These are phyloP conservation scores for Brachyptera risi DNA, from an alignment of 2,888 invertebrate species.

Conservation along the genomic window DNA sequence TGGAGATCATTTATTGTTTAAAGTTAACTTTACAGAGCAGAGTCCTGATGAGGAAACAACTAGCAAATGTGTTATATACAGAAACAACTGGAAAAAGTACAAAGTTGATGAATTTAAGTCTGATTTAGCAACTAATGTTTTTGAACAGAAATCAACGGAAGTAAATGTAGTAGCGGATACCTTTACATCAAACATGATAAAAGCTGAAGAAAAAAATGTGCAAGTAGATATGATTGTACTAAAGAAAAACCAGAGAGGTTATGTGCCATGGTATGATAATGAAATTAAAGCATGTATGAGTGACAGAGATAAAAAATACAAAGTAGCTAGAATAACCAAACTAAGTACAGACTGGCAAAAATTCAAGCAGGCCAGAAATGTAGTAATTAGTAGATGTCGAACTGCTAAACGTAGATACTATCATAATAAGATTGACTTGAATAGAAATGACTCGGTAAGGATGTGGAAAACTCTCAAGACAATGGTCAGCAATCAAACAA, in stretches of 20 bases:
- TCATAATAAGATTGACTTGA: neutral
- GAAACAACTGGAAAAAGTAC: neutral
- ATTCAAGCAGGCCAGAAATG: neutral
- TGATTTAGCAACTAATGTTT: neutral
- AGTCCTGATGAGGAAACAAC: neutral
- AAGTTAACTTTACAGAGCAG: neutral
- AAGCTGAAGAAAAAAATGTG: neutral
- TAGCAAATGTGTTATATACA: neutral
- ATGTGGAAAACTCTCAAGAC: slow-evolving; percentile 2
- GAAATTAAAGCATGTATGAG: neutral
- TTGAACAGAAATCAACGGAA: neutral
- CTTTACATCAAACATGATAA: neutral
- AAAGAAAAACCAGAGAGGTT: neutral
- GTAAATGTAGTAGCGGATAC: neutral
- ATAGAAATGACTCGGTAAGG: neutral
- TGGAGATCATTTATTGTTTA: neutral
- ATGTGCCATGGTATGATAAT: neutral
- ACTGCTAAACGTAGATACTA: too few species aligned
- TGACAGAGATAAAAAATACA: neutral
- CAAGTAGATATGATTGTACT: neutral
- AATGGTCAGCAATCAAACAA: neutral
- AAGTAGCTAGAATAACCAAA: neutral
- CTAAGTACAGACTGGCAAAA: neutral
- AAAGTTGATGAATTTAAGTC: neutral
- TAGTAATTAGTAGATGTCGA: neutral